Base-by-base conservation (phyloP, 2,797 vertebrate genomes). In the Tachyglossus aculeatus region DNA sequence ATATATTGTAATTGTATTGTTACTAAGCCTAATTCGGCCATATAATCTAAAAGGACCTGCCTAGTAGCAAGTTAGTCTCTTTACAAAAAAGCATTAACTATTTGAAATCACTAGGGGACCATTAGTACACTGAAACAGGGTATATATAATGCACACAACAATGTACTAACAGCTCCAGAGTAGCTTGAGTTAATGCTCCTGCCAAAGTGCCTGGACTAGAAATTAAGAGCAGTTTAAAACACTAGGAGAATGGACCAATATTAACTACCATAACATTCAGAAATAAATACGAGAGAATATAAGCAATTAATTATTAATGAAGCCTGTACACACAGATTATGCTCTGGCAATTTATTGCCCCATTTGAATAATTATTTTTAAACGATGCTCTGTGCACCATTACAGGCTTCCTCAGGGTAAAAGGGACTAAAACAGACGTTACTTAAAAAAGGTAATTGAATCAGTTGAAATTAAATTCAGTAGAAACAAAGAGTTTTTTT, bases 401-500 rank as follows among this genome's bases (percentile, higher is more conserved):
- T 36, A 54, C 1, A 80, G 14, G 9, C 33, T 77, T 60, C 61
- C 27, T 68, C 55, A 31, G 16, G 16, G 22, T 53, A 84, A 80
- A 76, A 6, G 10, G 27, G 7, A 39, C 34, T 15, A 56, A 78
- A 78, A 77, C 19, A 66, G 13, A 31, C 74, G 38, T 39, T 31
- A 31, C n/a, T 36, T 25, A 55, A 19, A 51, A 68, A 48, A 72
- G 60, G 43, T n/a, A 77, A 66, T 51, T 3, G 5, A 55, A 70
- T 40, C 19, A 73, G 9, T 41, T 72, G 60, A n/a, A 9, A 48
- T 25, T 67, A 53, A 67, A 12, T 3, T 56, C 9, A 57, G 18
- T 34, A 33, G 70, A 82, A 86, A 77, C 47, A 12, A 38, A 84
- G 79, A 77, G 52, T 2, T 56, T n/a, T 47, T 74, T 74, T 64